Base-by-base conservation (phyloP, 1,140 invertebrate genomes). In the Brachionus asplanchnoidis region DNA sequence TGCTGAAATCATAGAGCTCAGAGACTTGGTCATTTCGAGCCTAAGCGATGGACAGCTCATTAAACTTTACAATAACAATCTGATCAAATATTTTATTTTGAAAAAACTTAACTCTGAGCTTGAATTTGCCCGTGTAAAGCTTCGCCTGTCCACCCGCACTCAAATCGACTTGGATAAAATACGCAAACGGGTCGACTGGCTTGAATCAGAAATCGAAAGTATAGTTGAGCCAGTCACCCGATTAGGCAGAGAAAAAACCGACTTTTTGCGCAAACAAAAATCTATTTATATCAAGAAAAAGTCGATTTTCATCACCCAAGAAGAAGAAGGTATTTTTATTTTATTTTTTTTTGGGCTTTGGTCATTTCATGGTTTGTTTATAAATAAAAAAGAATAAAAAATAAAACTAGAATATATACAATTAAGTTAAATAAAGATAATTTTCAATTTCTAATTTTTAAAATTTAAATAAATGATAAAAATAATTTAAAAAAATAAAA, bases 51-150 rank as follows among this genome's bases (percentile, higher is more conserved):
- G 44, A 44, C 68, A 42, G 17, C 17, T 73, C n/a, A 42, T 20
- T 42, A 73, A 77, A 50, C n/a, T 77, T 5, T 77, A 77, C 26
- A 46, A 46, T 14, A 77, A 46, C 14, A 77, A 77, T 77, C 12
- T 77, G 26, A 77, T 77, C 26, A 77, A 50, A 26, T 50, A 50
- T 50, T 50, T 26, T 26, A 12, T 77, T 0, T 12, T 77, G 2
- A 77, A 77, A 77, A 77, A 77, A 28, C 46, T 77, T 6, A 77
- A 77, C 42, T 50, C 73, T 1, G 73, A 77, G 46, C n/a, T 77
- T 9, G 44, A 77, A 28, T 77, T 50, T 26, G 73, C 73, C 5
- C 17, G 73, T 44, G 73, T 50, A 1, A 50, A 77, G 20, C 42
- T 77, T 26, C 17, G 46, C 5, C 12, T 50, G 23, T 46, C 73